phyloP scores from a whole-genome alignment of 2,888 invertebrate genomes.

The Melanargia galathea region DNA sequence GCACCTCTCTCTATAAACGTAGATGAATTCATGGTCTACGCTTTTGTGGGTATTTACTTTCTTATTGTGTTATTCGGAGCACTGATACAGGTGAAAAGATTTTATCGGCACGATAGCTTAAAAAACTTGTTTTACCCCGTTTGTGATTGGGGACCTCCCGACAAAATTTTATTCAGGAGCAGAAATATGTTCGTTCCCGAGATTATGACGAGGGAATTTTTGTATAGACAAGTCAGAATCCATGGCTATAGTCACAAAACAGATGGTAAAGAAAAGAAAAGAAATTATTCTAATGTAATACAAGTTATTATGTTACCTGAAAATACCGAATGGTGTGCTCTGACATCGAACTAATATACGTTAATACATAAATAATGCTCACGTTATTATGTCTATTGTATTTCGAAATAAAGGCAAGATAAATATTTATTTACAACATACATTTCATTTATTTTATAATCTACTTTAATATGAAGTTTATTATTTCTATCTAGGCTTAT shows the following conservation, averaged over 20 bases:
- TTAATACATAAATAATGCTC: not conserved
- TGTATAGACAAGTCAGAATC: constrained; percentile 73
- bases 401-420: not conserved
- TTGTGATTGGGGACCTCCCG: constrained; percentile 66
- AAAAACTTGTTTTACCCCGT: constrained; percentile 50
- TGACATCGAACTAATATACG: constrained; percentile 54
- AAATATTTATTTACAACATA: not conserved
- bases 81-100: constrained; percentile 49
- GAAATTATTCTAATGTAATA: constrained; percentile 28
- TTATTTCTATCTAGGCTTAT: not conserved
- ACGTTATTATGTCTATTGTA: not conserved
- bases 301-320: constrained; percentile 36
- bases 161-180: constrained; percentile 63
- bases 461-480: too few species aligned
- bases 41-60: constrained; percentile 52
- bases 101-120: constrained; percentile 44
- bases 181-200: constrained; percentile 76
- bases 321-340: constrained; percentile 56
- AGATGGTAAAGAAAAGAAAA: constrained; percentile 19
- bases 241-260: constrained; percentile 53
- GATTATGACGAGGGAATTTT: constrained; percentile 77
- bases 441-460: not conserved
- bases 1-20: constrained; percentile 41
- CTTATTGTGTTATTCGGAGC: constrained; percentile 53
- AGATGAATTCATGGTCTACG: constrained; percentile 53